Conservation (phyloP, 2,888 invertebrate species). For the Laspeyria flexula region DNA sequence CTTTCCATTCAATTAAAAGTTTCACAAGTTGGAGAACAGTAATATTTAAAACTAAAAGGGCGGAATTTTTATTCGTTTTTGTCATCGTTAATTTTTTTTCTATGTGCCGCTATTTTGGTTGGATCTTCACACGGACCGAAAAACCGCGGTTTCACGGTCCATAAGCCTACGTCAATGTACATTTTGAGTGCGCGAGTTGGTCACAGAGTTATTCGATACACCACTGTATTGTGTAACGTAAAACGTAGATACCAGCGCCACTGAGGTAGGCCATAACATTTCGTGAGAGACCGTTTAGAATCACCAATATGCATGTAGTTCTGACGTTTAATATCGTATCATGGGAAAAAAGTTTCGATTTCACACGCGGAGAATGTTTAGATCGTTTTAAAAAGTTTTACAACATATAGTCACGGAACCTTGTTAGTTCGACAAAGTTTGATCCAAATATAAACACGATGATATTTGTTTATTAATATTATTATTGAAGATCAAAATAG, state of each 20-base stretch:
- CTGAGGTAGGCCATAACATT: slow-evolving; percentile 70
- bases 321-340: slow-evolving; percentile 66
- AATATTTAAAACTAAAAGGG: slow-evolving; percentile 22
- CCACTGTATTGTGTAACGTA: slow-evolving; percentile 57
- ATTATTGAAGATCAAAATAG: slow-evolving; percentile 20
- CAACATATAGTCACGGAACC: slow-evolving; percentile 58
- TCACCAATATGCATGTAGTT: slow-evolving; percentile 54
- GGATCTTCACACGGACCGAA: slow-evolving; percentile 47
- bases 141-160: slow-evolving; percentile 71
- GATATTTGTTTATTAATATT: slow-evolving; percentile 40
- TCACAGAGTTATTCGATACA: slow-evolving; percentile 67
- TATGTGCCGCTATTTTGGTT: slow-evolving; percentile 20
- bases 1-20: slow-evolving; percentile 39
- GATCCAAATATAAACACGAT: slow-evolving; percentile 37
- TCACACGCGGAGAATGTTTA: slow-evolving; percentile 63
- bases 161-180: slow-evolving; percentile 62
- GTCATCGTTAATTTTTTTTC: slow-evolving; percentile 15
- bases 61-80: slow-evolving; percentile 7
- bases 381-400: slow-evolving; percentile 54
- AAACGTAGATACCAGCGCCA: slow-evolving; percentile 62
- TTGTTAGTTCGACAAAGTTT: slow-evolving; percentile 44
- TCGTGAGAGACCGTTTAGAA: slow-evolving; percentile 69
- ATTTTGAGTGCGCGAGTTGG: slow-evolving; percentile 56
- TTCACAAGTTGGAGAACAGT: slow-evolving; percentile 15
- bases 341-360: slow-evolving; percentile 70